Evolutionary conservation across 2,888 invertebrate species (phyloP).

Genomic region (Metopia argyrocephala): DNA sequence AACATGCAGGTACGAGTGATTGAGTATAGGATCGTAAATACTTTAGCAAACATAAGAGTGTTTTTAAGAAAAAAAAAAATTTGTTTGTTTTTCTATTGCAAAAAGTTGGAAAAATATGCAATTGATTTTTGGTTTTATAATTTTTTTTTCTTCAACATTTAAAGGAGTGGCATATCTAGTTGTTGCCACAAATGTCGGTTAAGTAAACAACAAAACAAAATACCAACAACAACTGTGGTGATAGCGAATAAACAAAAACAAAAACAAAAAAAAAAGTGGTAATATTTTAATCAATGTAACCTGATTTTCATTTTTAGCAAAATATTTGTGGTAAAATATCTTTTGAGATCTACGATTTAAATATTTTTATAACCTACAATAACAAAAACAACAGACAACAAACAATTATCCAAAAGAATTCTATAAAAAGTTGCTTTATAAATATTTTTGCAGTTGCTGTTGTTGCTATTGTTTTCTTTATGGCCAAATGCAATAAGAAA

Average conservation of each 20-base stretch:
- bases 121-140: slow-evolving; percentile 32
- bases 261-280: background rate
- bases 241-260: background rate
- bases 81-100: background rate
- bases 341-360: slow-evolving; percentile 7
- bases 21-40: background rate
- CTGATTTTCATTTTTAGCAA: slow-evolving; percentile 42
- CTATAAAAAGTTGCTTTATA: slow-evolving; percentile 11
- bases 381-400: background rate
- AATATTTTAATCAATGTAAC: slow-evolving; percentile 44
- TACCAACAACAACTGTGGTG: background rate
- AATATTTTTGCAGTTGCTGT: background rate
- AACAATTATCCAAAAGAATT: slow-evolving; percentile 37
- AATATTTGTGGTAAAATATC: slow-evolving; percentile 38
- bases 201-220: slow-evolving; percentile 10
- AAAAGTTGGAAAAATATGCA: background rate
- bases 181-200: slow-evolving; percentile 35
- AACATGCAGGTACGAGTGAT: background rate
- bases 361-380: slow-evolving; percentile 8
- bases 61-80: background rate
- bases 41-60: background rate
- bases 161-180: slow-evolving; percentile 46
- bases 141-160: background rate
- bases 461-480: slow-evolving; percentile 21
- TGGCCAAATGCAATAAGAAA: background rate